phyloP scores from a whole-genome alignment of 1,140 invertebrate species.

The Mactra quadrangularis region DNA sequence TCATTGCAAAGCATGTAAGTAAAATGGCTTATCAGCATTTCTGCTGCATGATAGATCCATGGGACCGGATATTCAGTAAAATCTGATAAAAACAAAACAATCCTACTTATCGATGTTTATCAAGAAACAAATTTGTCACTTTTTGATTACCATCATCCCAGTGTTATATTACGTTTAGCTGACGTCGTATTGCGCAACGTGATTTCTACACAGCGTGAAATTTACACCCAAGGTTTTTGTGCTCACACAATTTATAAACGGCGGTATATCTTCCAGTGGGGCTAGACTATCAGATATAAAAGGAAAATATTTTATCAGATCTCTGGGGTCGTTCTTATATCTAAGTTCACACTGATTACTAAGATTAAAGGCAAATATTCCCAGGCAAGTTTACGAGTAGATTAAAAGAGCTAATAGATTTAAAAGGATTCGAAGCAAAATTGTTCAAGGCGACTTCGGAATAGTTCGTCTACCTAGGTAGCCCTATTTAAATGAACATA shows the following conservation, averaged over 20 bases:
- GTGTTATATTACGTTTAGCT: constrained; percentile 18
- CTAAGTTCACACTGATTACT: constrained; percentile 28
- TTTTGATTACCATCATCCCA: constrained; percentile 10
- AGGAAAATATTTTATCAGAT: constrained; percentile 20
- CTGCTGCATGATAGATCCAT: neutral
- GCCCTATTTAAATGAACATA: neutral
- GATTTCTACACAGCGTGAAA: constrained; percentile 34
- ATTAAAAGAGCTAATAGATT: constrained; percentile 30
- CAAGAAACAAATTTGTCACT: constrained; percentile 38
- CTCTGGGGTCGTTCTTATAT: constrained; percentile 17
- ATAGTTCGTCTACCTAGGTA: constrained; percentile 22
- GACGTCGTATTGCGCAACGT: constrained; percentile 31
- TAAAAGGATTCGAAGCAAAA: constrained; percentile 3
- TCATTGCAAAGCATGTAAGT: no score
- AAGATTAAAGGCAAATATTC: constrained; percentile 49
- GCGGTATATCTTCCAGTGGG: constrained; percentile 15
- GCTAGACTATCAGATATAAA: constrained; percentile 37
- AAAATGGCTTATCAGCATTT: constrained; percentile 20
- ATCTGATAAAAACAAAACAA: constrained; percentile 28
- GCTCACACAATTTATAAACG: neutral
- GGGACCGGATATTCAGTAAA: constrained; percentile 19
- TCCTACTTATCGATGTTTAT: constrained; percentile 13
- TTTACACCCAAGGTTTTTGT: constrained; percentile 3
- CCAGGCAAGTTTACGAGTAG: constrained; percentile 38
- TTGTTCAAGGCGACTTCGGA: constrained; percentile 11